Percentiles rank a stretch among this genome's conserved stretches.
These are phyloP conservation scores for Prionailurus bengalensis DNA, from an alignment of 2,113 vertebrate species.

Conservation along the genomic window DNA sequence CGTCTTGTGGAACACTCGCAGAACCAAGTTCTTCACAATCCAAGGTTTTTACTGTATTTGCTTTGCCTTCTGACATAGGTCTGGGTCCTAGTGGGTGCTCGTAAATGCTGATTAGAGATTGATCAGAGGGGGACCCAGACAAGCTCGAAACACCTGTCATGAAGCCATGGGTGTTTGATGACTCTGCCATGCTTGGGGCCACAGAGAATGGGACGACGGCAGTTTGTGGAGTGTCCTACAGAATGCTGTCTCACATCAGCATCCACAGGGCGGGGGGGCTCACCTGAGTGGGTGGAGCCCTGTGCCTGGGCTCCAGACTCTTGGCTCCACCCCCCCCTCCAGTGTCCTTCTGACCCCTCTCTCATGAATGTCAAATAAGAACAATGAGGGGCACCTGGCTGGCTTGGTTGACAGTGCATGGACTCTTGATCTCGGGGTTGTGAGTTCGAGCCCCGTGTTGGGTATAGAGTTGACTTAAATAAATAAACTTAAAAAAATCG, in stretches of 20 bases:
- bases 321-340: not conserved
- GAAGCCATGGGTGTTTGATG: not conserved
- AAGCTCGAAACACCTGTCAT: not conserved
- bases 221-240: not conserved
- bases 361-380: not conserved
- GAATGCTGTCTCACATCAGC: not conserved
- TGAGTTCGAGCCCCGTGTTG: not conserved
- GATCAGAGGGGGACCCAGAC: not conserved
- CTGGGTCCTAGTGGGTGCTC: not conserved
- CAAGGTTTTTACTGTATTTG: not conserved
- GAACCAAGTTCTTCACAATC: too few relatives aligned
- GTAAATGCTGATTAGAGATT: not conserved
- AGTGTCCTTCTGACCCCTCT: not conserved
- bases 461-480: not conserved
- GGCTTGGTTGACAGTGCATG: not conserved
- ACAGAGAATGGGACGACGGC: not conserved
- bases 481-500: not conserved
- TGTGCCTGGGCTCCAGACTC: not conserved
- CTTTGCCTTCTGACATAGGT: not conserved
- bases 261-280: fast-evolving
- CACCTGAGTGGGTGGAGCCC: not conserved
- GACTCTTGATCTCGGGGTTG: not conserved
- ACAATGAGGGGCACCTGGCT: not conserved
- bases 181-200: not conserved
- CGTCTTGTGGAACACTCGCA: too few relatives aligned